Evolutionary conservation across 1,140 invertebrate species (phyloP), one percentile per base, ranked within the genome.

Genomic region (Tetragnatha versicolor): DNA sequence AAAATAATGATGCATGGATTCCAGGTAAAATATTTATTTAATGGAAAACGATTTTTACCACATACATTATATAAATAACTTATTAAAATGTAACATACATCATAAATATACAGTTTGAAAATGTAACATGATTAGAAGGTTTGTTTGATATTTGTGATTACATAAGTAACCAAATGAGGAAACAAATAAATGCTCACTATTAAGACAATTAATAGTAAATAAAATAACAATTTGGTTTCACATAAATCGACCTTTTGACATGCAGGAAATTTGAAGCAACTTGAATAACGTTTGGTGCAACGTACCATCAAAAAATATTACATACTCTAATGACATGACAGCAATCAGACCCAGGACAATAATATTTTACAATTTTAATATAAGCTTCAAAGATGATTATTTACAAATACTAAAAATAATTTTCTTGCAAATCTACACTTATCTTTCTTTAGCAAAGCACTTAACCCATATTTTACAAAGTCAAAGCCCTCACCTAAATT

Each of bases 351-450:
- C 33, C 53, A 70, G 33, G 29, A 70, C 31, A 55, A 70, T 70
- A 51, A 65, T 65, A 39, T 65, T 65, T 33, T 17, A 55, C 49
- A 55, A n/a, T 25, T 70, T 55, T n/a, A 53, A 70, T 70, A 70
- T 49, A 55, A 70, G 68, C 31, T 49, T 70, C 55, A 37, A 25
- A 70, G 68, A 70, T 70, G 68, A 70, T 55, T 70, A 70, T 70
- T 39, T 70, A 70, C 68, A 70, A 70, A 70, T 70, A 55, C 68
- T 70, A 70, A 70, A 70, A 70, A 55, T 55, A 55, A 55, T 55
- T 70, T 55, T 17, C 31, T 55, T 70, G 33, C 25, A 20, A 65
- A 51, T 55, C 68, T 70, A 70, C 51, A 39, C n/a, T 25, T 33
- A 70, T 55, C 31, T 55, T 42, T 58, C n/a, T 47, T 53, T 51